Evolutionary conservation across 2,888 invertebrate species (phyloP).

Genomic region (Caenorhabditis becei): DNA sequence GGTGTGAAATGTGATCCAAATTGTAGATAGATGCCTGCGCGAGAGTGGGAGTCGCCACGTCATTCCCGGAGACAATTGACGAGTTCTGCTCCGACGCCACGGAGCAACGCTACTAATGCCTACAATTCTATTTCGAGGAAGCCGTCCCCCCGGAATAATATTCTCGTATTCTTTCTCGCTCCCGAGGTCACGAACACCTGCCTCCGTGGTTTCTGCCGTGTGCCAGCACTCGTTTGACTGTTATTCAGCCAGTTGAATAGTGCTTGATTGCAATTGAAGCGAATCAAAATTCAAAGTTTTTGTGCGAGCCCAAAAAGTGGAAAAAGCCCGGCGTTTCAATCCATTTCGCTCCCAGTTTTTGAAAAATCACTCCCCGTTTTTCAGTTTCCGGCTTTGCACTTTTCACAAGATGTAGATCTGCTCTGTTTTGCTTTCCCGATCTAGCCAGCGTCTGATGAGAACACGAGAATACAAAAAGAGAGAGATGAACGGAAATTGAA

Average conservation of each 20-base stretch:
- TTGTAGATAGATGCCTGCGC: neutral
- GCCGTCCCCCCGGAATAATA: neutral
- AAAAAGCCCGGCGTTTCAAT: too few relatives aligned
- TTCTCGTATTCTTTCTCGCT: neutral
- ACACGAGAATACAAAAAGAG: neutral
- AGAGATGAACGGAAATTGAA: slow-evolving; percentile 30
- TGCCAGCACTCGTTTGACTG: neutral
- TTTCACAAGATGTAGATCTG: too few relatives aligned
- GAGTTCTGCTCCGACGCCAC: neutral
- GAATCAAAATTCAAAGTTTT: neutral
- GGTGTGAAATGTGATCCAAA: neutral
- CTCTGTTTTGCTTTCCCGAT: too few relatives aligned
- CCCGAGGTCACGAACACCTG: slow-evolving; percentile 39
- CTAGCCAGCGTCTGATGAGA: neutral
- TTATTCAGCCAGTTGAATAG: neutral
- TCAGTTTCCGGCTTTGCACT: too few relatives aligned
- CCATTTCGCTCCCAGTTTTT: too few relatives aligned
- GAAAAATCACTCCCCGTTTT: slow-evolving; percentile 1
- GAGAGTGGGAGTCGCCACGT: neutral
- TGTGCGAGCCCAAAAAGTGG: too few relatives aligned
- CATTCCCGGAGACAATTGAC: neutral
- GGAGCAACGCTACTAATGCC: neutral
- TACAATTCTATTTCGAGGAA: slow-evolving; percentile 10
- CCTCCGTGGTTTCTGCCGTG: neutral
- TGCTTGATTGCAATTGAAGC: neutral